These are phyloP conservation scores for Melinopterus prodromus DNA, from an alignment of 2,888 invertebrate species.

Conservation along the genomic window DNA sequence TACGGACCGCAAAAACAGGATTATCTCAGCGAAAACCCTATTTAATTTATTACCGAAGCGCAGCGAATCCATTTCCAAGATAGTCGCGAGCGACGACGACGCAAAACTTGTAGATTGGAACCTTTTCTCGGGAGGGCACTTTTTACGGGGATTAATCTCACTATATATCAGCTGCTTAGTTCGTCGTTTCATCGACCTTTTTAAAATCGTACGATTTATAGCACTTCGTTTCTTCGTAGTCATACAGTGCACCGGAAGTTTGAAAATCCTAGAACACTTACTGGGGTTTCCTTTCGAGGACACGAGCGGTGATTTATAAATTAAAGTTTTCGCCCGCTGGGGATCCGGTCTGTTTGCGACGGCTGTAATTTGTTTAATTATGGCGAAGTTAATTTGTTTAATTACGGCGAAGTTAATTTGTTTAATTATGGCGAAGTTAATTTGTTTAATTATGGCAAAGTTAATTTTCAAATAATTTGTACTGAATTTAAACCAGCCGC, in stretches of 20 bases:
- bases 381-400: no score
- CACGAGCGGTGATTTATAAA: no score
- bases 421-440: no score
- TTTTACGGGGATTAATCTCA: not conserved
- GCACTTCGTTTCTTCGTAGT: not conserved
- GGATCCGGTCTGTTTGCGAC: no score
- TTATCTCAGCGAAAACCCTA: not conserved
- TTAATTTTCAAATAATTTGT: no score
- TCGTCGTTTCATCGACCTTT: not conserved
- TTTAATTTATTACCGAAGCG: not conserved
- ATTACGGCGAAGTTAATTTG: no score
- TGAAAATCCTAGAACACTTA: no score
- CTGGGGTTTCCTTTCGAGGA: no score
- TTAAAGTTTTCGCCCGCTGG: no score
- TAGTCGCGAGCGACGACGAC: not conserved
- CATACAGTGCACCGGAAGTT: not conserved
- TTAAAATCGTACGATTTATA: not conserved
- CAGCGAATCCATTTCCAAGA: not conserved
- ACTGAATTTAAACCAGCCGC: no score
- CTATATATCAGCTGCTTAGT: not conserved
- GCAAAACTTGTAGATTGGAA: not conserved
- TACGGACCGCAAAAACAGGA: not conserved
- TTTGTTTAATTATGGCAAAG: no score
- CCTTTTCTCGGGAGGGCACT: not conserved
- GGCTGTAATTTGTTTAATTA: no score